phyloP scores from a whole-genome alignment of 2,113 vertebrate species.

The Erinaceus europaeus region DNA sequence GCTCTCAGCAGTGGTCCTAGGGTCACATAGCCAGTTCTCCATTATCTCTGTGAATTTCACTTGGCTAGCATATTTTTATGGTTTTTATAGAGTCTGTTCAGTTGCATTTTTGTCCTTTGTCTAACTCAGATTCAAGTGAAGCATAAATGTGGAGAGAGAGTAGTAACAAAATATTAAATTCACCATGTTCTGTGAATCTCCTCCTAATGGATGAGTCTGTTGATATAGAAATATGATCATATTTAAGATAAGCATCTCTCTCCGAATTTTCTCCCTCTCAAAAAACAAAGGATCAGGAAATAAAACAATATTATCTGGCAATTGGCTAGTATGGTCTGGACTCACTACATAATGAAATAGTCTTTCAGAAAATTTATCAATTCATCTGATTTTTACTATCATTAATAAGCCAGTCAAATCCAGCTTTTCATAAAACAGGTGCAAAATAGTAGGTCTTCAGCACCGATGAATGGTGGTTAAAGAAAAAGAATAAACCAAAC shows the following conservation, averaged over 20 bases:
- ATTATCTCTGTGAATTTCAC: not conserved
- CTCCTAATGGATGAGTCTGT: not conserved
- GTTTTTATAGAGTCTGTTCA: not conserved
- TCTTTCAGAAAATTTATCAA: not conserved
- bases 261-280: not conserved
- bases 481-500: not conserved
- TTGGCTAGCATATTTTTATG: not conserved
- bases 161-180: not conserved
- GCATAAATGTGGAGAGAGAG: not conserved
- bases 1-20: not conserved
- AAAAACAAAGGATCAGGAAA: not conserved
- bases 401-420: not conserved
- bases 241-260: not conserved
- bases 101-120: not conserved
- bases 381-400: not conserved
- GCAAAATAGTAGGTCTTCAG: too few species aligned
- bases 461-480: not conserved
- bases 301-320: not conserved
- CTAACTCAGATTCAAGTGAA: not conserved
- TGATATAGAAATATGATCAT: not conserved
- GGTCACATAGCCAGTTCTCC: rapidly evolving
- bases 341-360: not conserved
- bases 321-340: not conserved
- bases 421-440: not conserved
- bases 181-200: not conserved